A percentile compares a stretch with the other conserved stretches of the same genome.
phyloP scores from a whole-genome alignment of 2,797 vertebrate genomes.

The Gephyroberyx darwinii region DNA sequence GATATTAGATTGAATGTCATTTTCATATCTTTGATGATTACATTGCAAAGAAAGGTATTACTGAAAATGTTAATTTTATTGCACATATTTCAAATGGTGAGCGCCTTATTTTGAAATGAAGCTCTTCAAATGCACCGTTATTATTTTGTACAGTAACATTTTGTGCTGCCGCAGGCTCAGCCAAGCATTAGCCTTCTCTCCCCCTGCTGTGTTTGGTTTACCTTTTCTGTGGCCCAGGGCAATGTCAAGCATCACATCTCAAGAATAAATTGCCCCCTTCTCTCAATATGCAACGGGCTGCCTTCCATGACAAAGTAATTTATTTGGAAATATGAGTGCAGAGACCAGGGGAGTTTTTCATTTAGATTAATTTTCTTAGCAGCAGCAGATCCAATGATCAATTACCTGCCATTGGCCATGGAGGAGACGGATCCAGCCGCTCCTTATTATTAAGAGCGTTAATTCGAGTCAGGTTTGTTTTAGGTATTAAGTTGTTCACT shows the following conservation, averaged over 20 bases:
- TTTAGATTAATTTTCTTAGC: conserved; percentile 34
- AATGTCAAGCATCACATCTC: conserved; percentile 61
- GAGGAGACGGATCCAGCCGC: conserved; percentile 9
- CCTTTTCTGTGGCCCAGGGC: conserved; percentile 43
- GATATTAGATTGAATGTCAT: no score
- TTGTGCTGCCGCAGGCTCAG: conserved; percentile 39
- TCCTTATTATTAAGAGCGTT: conserved; percentile 41
- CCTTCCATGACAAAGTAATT: conserved; percentile 60
- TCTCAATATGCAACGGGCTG: conserved; percentile 52
- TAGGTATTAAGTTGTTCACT: conserved; percentile 41
- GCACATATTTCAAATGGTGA: neutral
- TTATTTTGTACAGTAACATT: conserved; percentile 18
- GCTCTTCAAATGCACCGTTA: neutral
- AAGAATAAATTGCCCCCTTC: conserved; percentile 55
- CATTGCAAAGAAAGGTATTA: no score
- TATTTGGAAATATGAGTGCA: conserved; percentile 51
- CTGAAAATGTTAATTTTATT: neutral
- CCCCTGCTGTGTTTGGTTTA: conserved; percentile 45
- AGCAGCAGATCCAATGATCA: conserved; percentile 43
- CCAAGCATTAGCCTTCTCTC: conserved; percentile 31
- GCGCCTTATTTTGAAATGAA: conserved; percentile 7
- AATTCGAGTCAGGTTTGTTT: conserved; percentile 35
- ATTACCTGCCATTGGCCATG: conserved; percentile 23
- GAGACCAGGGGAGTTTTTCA: conserved; percentile 25
- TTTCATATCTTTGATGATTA: no score